Percentiles rank a stretch among this genome's conserved stretches.
Conservation (phyloP, 2,797 vertebrate species). For the Gymnopithys bicolor region DNA sequence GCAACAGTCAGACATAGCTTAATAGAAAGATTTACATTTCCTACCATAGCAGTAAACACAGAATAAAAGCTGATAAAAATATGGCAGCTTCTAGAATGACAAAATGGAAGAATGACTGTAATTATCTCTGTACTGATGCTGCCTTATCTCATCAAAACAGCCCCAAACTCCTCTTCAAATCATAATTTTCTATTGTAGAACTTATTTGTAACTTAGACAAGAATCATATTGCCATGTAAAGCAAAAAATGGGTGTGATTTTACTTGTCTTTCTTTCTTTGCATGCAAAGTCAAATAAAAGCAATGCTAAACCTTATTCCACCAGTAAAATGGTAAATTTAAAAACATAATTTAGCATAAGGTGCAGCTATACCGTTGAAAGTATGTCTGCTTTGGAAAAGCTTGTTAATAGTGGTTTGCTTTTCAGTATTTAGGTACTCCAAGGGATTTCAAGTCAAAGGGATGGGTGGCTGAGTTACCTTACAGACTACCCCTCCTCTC, state of each 20-base stretch:
- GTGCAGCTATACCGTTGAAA: not conserved
- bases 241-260: not conserved
- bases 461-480: not conserved
- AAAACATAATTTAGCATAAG: not conserved
- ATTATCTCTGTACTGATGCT: conserved; percentile 4
- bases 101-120: conserved; percentile 51
- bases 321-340: not conserved
- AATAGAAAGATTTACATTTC: conserved; percentile 42
- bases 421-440: not conserved
- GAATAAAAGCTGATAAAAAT: conserved; percentile 38
- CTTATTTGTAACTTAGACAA: not conserved
- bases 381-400: not conserved
- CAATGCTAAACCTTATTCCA: not conserved
- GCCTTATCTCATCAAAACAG: conserved; percentile 26
- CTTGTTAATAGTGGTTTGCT: not conserved
- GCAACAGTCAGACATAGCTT: conserved; percentile 25
- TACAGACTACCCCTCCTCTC: not conserved
- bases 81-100: not conserved
- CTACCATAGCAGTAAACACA: conserved; percentile 54
- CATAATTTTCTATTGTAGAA: not conserved
- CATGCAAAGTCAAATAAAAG: not conserved
- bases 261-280: not conserved
- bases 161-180: not conserved
- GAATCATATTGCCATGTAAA: not conserved
- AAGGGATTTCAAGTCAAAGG: not conserved